phyloP scores from a whole-genome alignment of 2,888 invertebrate genomes.

The Onchidella celtica region DNA sequence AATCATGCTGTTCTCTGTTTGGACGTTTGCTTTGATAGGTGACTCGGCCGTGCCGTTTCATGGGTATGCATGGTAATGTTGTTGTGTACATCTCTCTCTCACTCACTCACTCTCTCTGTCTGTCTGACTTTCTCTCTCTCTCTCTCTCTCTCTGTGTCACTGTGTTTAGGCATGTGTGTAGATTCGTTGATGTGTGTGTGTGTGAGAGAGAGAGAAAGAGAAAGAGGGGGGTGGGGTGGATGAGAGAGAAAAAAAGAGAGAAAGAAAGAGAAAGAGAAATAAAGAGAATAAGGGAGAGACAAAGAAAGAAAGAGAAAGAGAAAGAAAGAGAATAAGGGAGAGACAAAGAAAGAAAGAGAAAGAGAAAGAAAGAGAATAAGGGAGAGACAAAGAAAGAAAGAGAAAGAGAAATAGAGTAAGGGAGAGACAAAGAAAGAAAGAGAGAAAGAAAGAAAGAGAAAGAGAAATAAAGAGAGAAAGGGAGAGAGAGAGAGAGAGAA shows the following conservation, averaged over 20 bases:
- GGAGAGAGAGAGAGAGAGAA: constrained; percentile 1
- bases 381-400: constrained; percentile 18
- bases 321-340: background rate
- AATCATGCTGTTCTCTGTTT: no score
- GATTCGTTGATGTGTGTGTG: constrained; percentile 4
- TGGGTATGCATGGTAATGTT: no score
- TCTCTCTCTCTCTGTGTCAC: background rate
- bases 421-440: background rate
- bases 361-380: constrained; percentile 3
- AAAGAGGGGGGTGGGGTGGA: constrained; percentile 2
- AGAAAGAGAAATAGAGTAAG: background rate
- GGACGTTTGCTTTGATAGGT: no score
- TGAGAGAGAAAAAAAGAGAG: constrained; percentile 5
- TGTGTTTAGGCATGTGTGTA: constrained; percentile 8
- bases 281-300: background rate
- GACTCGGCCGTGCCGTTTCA: no score
- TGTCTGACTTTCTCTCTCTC: no score
- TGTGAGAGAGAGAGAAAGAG: constrained; percentile 1
- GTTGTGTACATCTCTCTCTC: no score
- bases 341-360: background rate
- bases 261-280: background rate
- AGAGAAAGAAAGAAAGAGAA: background rate
- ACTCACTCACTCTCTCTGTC: no score
- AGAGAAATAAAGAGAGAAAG: background rate
- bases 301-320: background rate